These are phyloP conservation scores for Macrobrachium nipponense DNA, from an alignment of 1,140 invertebrate species.

Conservation along the genomic window DNA sequence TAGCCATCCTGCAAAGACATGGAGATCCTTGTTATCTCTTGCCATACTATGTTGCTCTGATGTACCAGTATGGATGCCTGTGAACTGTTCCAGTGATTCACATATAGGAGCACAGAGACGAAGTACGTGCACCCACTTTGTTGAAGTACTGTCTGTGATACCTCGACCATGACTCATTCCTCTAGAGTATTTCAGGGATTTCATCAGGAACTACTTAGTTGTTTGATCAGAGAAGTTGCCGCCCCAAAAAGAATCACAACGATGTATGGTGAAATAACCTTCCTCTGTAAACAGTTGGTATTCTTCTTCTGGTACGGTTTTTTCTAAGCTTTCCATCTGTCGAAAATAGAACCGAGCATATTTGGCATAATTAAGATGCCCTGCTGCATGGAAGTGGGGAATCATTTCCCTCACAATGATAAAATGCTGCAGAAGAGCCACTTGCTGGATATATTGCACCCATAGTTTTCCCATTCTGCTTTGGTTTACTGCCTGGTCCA, in stretches of 20 bases:
- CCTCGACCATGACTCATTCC: slow-evolving; percentile 19
- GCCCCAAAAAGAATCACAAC: slow-evolving; percentile 12
- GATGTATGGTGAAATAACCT: slow-evolving; percentile 21
- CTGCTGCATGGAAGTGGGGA: slow-evolving; percentile 32
- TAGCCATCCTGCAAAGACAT: no score
- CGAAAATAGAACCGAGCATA: slow-evolving; percentile 9
- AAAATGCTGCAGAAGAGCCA: no score
- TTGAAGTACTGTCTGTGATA: not conserved
- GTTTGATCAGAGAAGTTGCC: no score
- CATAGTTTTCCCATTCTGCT: no score
- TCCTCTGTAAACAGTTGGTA: slow-evolving; percentile 17
- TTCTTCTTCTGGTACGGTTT: not conserved
- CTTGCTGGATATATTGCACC: no score
- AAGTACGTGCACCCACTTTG: not conserved
- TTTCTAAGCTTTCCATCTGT: slow-evolving; percentile 6
- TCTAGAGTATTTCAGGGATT: slow-evolving; percentile 10
- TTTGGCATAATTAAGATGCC: slow-evolving; percentile 30
- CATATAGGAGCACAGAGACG: not conserved
- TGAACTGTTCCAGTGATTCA: no score
- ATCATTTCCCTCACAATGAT: no score
- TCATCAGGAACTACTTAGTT: slow-evolving; percentile 19
- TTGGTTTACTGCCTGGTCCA: no score
- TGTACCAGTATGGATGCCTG: no score
- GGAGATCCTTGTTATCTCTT: no score
- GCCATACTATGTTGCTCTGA: no score